These are phyloP conservation scores for Rhinolophus sinicus DNA, from an alignment of 2,113 vertebrate species.

Conservation along the genomic window DNA sequence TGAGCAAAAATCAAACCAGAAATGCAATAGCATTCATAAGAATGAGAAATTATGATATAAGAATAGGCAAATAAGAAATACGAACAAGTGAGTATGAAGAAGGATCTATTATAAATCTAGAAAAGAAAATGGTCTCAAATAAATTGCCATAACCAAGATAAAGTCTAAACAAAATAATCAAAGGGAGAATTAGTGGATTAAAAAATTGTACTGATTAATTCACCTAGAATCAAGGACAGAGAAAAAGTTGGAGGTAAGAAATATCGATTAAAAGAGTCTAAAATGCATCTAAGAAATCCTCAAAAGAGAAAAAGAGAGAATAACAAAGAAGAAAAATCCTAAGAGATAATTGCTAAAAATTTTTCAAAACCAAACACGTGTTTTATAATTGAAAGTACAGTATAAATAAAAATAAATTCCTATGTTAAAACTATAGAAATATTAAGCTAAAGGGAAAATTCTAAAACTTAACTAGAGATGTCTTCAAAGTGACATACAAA, in stretches of 20 bases:
- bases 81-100: not conserved
- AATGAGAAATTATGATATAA: not conserved
- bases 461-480: not conserved
- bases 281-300: not conserved
- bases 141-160: not conserved
- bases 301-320: not conserved
- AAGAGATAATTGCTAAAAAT: not conserved
- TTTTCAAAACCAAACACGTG: not conserved
- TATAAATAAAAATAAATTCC: slow-evolving; percentile 7
- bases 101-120: not conserved
- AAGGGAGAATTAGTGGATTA: not conserved
- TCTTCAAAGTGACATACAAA: not conserved
- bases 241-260: not conserved
- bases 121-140: slow-evolving; percentile 1
- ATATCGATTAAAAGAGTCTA: not conserved
- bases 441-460: not conserved
- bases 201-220: not conserved
- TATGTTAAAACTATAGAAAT: not conserved
- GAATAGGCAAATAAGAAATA: not conserved
- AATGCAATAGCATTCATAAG: not conserved
- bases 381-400: not conserved
- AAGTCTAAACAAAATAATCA: not conserved
- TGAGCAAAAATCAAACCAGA: slow-evolving; percentile 25
- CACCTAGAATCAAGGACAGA: not conserved
- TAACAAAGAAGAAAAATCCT: not conserved